Evolutionary conservation across 2,888 invertebrate genomes (phyloP).

Genomic region (Leptothorax acervorum): DNA sequence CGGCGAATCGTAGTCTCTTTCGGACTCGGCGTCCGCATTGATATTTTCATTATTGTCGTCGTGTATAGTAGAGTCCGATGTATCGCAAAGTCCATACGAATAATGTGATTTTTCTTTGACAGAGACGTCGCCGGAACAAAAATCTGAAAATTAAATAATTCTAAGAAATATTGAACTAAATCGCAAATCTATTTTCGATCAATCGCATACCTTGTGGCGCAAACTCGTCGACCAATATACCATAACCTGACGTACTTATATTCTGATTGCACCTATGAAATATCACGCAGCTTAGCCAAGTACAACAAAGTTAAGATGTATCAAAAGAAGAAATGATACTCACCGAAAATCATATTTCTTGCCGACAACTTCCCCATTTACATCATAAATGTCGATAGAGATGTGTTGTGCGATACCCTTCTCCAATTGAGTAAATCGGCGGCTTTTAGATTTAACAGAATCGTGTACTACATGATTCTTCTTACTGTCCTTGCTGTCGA

Average conservation of each 20-base stretch:
- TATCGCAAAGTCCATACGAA: not conserved
- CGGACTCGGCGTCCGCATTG: not conserved
- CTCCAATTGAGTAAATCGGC: constrained; percentile 80
- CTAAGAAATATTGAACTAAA: not conserved
- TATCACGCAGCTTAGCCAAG: not conserved
- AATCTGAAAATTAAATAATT: constrained; percentile 43
- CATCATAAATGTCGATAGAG: constrained; percentile 76
- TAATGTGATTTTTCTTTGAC: constrained; percentile 25
- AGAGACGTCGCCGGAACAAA: constrained; percentile 21
- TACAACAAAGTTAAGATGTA: not conserved
- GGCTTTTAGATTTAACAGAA: constrained; percentile 77
- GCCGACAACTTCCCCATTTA: constrained; percentile 79
- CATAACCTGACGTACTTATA: constrained; percentile 70
- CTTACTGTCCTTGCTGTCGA: constrained; percentile 78
- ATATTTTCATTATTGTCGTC: not conserved
- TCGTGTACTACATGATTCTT: constrained; percentile 65
- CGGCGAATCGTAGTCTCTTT: not conserved
- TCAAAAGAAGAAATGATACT: constrained; percentile 16
- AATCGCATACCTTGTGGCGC: constrained; percentile 70
- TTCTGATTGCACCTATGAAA: constrained; percentile 79
- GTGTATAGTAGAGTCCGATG: not conserved
- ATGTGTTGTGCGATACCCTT: constrained; percentile 63
- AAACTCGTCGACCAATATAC: constrained; percentile 80
- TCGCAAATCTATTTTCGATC: not conserved
- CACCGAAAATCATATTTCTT: constrained; percentile 83